Evolutionary conservation across 1,140 invertebrate genomes (phyloP).

Genomic region (Geopemphigus sp.): DNA sequence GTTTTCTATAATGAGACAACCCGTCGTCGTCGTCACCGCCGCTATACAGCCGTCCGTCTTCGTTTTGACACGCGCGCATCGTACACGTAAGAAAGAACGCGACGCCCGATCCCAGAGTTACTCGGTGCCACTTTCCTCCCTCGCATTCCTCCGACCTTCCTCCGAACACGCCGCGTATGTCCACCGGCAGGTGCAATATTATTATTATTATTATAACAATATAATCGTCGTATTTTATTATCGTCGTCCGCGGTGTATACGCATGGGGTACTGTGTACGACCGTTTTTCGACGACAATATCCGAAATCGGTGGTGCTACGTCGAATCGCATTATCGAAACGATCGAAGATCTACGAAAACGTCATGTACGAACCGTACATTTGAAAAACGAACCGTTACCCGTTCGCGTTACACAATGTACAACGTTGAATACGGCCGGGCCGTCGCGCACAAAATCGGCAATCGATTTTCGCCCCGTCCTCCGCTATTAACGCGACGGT

Average conservation of each 20-base stretch:
- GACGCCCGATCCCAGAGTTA: not conserved
- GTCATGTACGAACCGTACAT: too few species aligned
- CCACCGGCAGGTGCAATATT: not conserved
- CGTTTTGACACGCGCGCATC: not conserved
- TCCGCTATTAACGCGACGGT: too few species aligned
- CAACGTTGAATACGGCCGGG: too few species aligned
- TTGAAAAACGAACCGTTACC: too few species aligned
- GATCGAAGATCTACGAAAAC: too few species aligned
- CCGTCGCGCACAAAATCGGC: too few species aligned
- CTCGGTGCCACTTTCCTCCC: not conserved
- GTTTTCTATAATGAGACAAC: constrained; percentile 28
- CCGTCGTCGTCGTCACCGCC: constrained; percentile 6
- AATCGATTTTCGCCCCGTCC: too few species aligned
- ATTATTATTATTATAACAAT: not conserved
- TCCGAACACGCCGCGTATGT: not conserved
- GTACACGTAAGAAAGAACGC: not conserved
- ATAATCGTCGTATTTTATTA: not conserved
- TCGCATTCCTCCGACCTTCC: not conserved
- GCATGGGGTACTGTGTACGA: too few species aligned
- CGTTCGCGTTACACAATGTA: too few species aligned
- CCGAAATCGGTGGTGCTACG: too few species aligned
- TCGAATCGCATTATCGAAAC: too few species aligned
- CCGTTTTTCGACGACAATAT: not conserved
- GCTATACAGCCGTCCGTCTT: not conserved
- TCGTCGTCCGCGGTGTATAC: not conserved